Base-by-base conservation (phyloP, 2,888 invertebrate genomes). In the Cantharis lateralis region DNA sequence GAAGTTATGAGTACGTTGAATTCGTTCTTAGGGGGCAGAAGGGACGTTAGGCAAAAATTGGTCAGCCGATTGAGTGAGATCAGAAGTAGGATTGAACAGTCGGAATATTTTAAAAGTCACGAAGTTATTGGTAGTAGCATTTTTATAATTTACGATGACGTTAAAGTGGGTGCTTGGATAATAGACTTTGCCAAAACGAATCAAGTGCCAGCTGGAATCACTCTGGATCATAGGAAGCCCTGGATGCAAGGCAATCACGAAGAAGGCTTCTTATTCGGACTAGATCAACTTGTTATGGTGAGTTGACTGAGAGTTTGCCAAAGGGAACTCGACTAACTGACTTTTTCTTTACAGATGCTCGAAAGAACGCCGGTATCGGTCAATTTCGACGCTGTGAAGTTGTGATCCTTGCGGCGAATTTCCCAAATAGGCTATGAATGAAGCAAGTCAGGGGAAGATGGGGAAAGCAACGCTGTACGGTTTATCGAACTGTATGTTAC, bases 131-230 rank as follows among this genome's bases (percentile, higher is more conserved):
- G 97, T 48, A 97, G 97, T 88, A 97, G 97, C 88, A 92, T 98
- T 82, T 94, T 99, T 84, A 94, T 99, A 84, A 95, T 98, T 79
- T 97, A 97, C 87, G 98, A 99, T 86, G 92, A 95, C 76, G 92
- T 93, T 78, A 94, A 94, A 84, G 95, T 95, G 48, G 97, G 97
- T 20, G 96, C 95, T 9, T 99, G 98, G 98, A 90, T 99, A 82
- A 99, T 99, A 79, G 99, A 99, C 87, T 99, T 99, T 87, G 98
- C 98, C 69, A 99, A 99, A 87, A 97, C 97, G 0, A 91, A 94
- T 72, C 90, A 91, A 72, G 89, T 98, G 68, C 94, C 95, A 0
- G 91, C 92, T 18, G 93, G 93, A 10, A 83, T 91, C 20, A 89
- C 88, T 70, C 91, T 98, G 15, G 93, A 93, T 81, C 99, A 99